phyloP scores from a whole-genome alignment of 2,888 invertebrate genomes.

The Nemotelus nigrinus region DNA sequence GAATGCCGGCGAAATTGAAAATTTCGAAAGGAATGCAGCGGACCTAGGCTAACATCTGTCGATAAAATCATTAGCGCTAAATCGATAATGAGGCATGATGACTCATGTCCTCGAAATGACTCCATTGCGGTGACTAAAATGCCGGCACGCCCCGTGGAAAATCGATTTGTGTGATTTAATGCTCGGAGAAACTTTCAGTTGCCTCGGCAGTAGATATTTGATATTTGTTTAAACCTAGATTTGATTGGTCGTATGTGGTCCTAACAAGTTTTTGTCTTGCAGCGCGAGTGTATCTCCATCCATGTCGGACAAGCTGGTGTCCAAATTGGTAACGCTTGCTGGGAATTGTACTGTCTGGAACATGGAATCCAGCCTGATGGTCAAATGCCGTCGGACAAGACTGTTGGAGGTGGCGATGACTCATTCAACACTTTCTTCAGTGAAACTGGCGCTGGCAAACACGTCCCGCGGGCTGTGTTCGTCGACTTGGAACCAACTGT shows the following conservation, averaged over 20 bases:
- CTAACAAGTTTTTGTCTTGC: slow-evolving; percentile 55
- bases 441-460: slow-evolving; percentile 95
- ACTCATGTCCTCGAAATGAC: slow-evolving; percentile 5
- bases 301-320: slow-evolving; percentile 86
- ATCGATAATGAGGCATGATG: background rate
- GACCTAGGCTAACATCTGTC: no score
- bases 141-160: slow-evolving; percentile 33
- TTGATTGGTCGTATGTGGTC: background rate
- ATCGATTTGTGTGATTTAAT: background rate
- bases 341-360: slow-evolving; percentile 88
- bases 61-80: background rate
- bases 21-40: background rate
- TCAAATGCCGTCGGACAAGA: slow-evolving; percentile 93
- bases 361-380: slow-evolving; percentile 94
- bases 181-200: background rate
- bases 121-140: background rate
- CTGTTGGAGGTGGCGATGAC: slow-evolving; percentile 90
- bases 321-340: slow-evolving; percentile 90
- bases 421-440: slow-evolving; percentile 95
- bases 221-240: background rate
- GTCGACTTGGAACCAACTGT: slow-evolving; percentile 97
- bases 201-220: background rate
- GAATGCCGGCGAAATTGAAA: background rate
- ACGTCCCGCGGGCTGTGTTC: slow-evolving; percentile 93
- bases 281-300: slow-evolving; percentile 83